Evolutionary conservation across 2,797 vertebrate genomes (phyloP), one percentile per base, ranked within the genome.

Genomic region (Hydrocynus forskahlii): DNA sequence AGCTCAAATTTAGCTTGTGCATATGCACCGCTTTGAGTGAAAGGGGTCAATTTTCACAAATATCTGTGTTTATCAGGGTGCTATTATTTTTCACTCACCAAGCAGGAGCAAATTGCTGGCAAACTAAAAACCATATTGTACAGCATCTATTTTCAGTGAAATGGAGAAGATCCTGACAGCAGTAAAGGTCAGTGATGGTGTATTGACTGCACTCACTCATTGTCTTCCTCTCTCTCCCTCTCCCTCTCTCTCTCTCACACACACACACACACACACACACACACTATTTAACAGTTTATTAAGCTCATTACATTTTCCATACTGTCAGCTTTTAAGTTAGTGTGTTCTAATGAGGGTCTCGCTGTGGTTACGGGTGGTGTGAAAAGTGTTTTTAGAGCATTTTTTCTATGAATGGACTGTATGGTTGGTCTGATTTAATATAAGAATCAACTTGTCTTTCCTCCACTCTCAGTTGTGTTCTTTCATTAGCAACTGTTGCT

Each of bases 71-170:
- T 81, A 78, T 70, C 55, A 16, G 50, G 40, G 64, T 54, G 75
- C 78, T 81, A 81, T 86, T 84, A 66, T 78, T 83, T 88, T 85
- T 82, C 85, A 84, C 78, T 29, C 69, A 50, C 40, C 62, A 79
- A 84, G 82, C 78, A 78, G 9, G 77, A 80, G 35, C 67, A 63
- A 81, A 75, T 25, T 57, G 59, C 80, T 52, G 77, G 75, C 67
- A 66, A 76, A 73, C 77, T 54, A 76, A 77, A 62, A 78, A 71
- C 0, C 66, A 69, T 83, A 82, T 77, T 81, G 76, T 74, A 76
- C 50, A 48, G 83, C 69, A 78, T 85, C 29, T 52, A 72, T 83
- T 80, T 78, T 70, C 68, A 68, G 45, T 52, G 82, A 84, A 84
- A 84, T 55, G 57, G 80, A 87, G 80, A 85, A 75, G 85, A 79